phyloP scores from a whole-genome alignment of 2,888 invertebrate species.

The Tetanocera ferruginea region DNA sequence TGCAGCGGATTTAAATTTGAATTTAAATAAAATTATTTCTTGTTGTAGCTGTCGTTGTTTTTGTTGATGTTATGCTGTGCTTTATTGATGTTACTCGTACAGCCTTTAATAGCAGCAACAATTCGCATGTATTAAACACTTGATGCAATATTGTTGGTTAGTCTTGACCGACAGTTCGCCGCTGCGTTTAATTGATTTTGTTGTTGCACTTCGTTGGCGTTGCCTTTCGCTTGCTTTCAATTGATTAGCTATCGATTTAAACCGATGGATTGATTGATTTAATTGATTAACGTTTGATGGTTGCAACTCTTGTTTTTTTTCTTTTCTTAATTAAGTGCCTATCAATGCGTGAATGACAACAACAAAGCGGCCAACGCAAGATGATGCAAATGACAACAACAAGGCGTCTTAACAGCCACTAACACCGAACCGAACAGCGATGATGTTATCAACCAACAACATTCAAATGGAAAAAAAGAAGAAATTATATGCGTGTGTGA shows the following conservation, averaged over 20 bases:
- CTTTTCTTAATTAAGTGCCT: neutral
- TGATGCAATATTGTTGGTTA: too few relatives aligned
- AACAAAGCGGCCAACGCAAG: neutral
- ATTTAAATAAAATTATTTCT: neutral
- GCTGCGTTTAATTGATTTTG: neutral
- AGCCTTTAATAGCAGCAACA: too few relatives aligned
- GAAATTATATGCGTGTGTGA: too few relatives aligned
- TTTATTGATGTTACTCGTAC: neutral
- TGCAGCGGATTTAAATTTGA: neutral
- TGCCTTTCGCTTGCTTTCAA: neutral
- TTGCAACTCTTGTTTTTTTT: neutral
- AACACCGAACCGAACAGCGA: too few relatives aligned
- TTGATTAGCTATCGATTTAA: neutral
- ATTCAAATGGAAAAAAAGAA: too few relatives aligned
- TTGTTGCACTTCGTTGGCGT: neutral
- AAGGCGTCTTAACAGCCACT: neutral
- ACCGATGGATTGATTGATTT: slow-evolving; percentile 9
- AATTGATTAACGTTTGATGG: neutral
- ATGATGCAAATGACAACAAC: neutral
- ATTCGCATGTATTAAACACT: too few relatives aligned
- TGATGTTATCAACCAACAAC: too few relatives aligned
- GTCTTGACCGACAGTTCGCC: too few relatives aligned
- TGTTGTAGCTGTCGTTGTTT: neutral
- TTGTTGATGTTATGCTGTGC: neutral
- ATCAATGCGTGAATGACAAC: neutral